Conservation (phyloP, 2,888 invertebrate species). For the Ferdinandea cuprea region DNA sequence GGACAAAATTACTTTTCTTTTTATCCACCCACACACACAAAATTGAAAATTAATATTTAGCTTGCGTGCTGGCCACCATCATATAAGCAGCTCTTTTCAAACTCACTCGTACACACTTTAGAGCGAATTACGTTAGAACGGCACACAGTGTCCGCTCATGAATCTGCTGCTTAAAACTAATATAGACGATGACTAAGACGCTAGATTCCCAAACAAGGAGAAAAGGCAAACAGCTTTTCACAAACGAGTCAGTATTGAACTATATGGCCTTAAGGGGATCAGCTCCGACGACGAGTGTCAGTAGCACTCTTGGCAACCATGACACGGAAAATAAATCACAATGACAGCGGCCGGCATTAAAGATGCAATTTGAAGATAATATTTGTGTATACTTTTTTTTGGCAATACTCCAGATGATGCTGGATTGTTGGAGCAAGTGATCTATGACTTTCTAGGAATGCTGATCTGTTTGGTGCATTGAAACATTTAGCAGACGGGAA, state of each 20-base stretch:
- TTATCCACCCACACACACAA: neutral
- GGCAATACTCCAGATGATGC: slow-evolving; percentile 27
- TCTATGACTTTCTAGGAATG: slow-evolving; percentile 62
- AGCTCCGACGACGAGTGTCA: slow-evolving; percentile 53
- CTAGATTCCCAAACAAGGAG: slow-evolving; percentile 57
- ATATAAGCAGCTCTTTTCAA: slow-evolving; percentile 25
- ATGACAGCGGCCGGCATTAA: slow-evolving; percentile 21
- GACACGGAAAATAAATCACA: slow-evolving; percentile 61
- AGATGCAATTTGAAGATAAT: slow-evolving; percentile 6
- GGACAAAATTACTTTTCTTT: slow-evolving; percentile 13
- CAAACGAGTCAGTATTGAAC: slow-evolving; percentile 39
- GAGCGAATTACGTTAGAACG: slow-evolving; percentile 30
- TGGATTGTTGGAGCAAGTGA: slow-evolving; percentile 31
- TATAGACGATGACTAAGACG: slow-evolving; percentile 53
- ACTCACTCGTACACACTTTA: neutral
- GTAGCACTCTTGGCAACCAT: slow-evolving; percentile 58
- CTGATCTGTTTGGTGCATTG: slow-evolving; percentile 7
- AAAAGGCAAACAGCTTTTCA: slow-evolving; percentile 6
- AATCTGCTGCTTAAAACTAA: slow-evolving; percentile 8
- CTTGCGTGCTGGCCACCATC: slow-evolving; percentile 26
- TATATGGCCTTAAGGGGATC: slow-evolving; percentile 45
- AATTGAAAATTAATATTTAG: slow-evolving; percentile 28
- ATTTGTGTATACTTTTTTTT: slow-evolving; percentile 31
- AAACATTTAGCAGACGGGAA: slow-evolving; percentile 33
- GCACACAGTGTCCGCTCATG: neutral